Conservation (phyloP, 2,113 vertebrate genomes). For the Fregata magnificens region DNA sequence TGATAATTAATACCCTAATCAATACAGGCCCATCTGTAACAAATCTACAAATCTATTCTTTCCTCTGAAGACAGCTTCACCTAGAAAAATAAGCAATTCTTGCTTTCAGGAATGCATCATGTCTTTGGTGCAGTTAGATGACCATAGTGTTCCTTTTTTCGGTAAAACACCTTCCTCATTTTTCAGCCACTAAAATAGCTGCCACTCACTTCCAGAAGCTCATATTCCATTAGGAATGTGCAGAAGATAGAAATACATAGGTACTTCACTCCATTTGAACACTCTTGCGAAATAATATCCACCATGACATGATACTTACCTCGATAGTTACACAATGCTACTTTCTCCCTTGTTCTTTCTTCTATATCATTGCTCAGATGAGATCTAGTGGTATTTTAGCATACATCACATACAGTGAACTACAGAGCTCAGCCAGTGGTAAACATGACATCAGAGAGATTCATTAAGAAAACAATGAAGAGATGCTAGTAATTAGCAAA, state of each 20-base stretch:
- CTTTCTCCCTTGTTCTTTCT: neutral
- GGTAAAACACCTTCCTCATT: neutral
- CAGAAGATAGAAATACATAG: neutral
- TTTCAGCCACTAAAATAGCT: neutral
- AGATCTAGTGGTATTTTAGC: neutral
- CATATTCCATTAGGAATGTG: neutral
- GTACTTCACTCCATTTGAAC: neutral
- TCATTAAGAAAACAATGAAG: neutral
- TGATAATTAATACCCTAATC: neutral
- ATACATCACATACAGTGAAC: neutral
- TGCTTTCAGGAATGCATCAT: neutral
- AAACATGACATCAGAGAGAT: neutral
- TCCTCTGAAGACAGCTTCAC: neutral
- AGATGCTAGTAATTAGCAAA: neutral
- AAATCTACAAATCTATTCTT: neutral
- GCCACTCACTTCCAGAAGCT: neutral
- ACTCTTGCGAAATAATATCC: neutral
- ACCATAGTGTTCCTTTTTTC: neutral
- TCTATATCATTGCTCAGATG: neutral
- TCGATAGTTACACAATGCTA: neutral
- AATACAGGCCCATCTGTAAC: neutral
- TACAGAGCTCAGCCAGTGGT: neutral
- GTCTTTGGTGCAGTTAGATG: neutral
- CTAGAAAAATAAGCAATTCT: neutral
- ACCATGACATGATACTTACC: neutral